phyloP scores from a whole-genome alignment of 2,113 vertebrate species.

The Ovis aries region ARS-UI_Ramb_v3.0 NC_056071.1:41042001-41042500 shows the following conservation, averaged over 20 bases:
- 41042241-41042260: neutral
- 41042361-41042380: constrained; percentile 58
- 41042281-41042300: constrained; percentile 27
- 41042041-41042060: neutral
- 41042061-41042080: neutral
- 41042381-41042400: constrained; percentile 57
- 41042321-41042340: constrained; percentile 51
- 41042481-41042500: constrained; percentile 17
- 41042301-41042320: constrained; percentile 36
- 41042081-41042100: neutral
- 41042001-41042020: neutral
- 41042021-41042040: neutral
- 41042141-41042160: neutral
- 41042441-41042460: constrained; percentile 40
- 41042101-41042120: neutral
- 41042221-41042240: constrained; percentile 10
- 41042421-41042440: constrained; percentile 33
- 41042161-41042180: neutral
- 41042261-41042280: constrained; percentile 19
- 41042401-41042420: constrained; percentile 26
- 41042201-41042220: neutral
- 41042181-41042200: neutral
- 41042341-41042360: constrained; percentile 48
- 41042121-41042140: neutral
- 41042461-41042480: neutral